Evolutionary conservation across 2,888 invertebrate genomes (phyloP).

Genomic region (Drosophila hawaiiensis): DNA sequence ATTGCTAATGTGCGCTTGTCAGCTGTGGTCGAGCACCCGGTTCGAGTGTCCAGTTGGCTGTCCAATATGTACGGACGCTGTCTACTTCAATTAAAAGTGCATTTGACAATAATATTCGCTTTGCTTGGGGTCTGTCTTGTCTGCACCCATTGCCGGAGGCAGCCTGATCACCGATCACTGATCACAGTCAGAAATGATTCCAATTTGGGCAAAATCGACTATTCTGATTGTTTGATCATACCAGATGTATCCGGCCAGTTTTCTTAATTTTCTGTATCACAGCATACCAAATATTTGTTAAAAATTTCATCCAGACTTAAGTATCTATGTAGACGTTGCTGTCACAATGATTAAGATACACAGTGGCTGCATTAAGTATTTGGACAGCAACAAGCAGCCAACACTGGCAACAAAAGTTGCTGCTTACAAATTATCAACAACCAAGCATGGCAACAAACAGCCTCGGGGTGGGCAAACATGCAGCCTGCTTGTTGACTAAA

Average conservation of each 20-base stretch:
- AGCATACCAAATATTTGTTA: neutral
- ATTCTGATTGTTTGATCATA: conserved; percentile 34
- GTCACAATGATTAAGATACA: conserved; percentile 60
- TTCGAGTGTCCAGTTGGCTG: conserved; percentile 72
- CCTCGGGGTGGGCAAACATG: conserved; percentile 67
- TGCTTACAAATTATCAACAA: conserved; percentile 71
- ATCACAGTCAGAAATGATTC: conserved; percentile 40
- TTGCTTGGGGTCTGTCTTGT: conserved; percentile 27
- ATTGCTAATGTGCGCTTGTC: conserved; percentile 81
- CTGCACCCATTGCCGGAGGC: conserved; percentile 44
- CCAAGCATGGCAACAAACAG: conserved; percentile 50
- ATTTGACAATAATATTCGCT: conserved; percentile 81
- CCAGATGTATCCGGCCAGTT: conserved; percentile 12
- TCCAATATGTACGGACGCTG: conserved; percentile 76
- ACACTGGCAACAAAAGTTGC: conserved; percentile 55
- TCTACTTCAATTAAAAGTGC: conserved; percentile 81
- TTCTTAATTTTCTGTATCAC: neutral
- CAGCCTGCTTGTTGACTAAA: conserved; percentile 56
- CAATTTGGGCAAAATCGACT: conserved; percentile 45
- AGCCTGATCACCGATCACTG: conserved; percentile 35
- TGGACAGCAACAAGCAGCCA: conserved; percentile 55
- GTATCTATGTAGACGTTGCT: conserved; percentile 17
- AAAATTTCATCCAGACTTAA: conserved; percentile 19
- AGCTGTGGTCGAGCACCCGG: conserved; percentile 53
- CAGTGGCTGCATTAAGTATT: conserved; percentile 52